Evolutionary conservation across 2,113 vertebrate species (phyloP), one percentile per base, ranked within the genome.

Genomic region (Plecturocebus donacophilus): DNA sequence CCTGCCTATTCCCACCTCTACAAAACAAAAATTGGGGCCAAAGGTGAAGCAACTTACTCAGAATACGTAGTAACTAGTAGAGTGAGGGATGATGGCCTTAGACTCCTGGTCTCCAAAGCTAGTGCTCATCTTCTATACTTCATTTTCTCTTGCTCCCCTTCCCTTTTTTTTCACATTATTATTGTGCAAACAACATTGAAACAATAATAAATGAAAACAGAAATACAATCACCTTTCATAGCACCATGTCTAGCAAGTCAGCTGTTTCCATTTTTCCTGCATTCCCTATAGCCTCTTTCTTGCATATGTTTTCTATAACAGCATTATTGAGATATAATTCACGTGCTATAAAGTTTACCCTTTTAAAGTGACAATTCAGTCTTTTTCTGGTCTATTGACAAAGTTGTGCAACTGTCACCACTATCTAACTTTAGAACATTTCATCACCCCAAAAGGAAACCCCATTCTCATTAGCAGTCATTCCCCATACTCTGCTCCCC

Each of bases 401-500:
- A 68, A 71, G 40, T 82, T 88, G 42, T 82, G 66, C 68, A 95
- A 42, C 52, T 38, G 75, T 70, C 61, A 71, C 88, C 87, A 76
- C 75, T n/a, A 32, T 96, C 80, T 97, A 87, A 94, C 87, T 96
- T 95, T 96, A 90, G 91, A 96, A 52, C 45, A 35, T 94, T 92
- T 94, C 66, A 77, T 96, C 68, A 93, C 42, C 56, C 93, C 40
- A 25, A 6, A 81, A 95, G 92, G 92, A 92, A 97, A 49, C 8
- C 7, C 47, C n/a, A 8, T 56, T 16, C 84, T 93, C 47, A 87
- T 87, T 91, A 94, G 42, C 12, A 80, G 11, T 71, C 32, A 20
- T 35, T 84, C 68, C 45, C 32, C 25, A 32, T 66, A 35, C 35
- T 11, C 38, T n/a, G 3, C 32, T 40, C 47, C 25, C 52, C 61